Evolutionary conservation across 2,888 invertebrate species (phyloP).

Genomic region (Graphium colonna): DNA sequence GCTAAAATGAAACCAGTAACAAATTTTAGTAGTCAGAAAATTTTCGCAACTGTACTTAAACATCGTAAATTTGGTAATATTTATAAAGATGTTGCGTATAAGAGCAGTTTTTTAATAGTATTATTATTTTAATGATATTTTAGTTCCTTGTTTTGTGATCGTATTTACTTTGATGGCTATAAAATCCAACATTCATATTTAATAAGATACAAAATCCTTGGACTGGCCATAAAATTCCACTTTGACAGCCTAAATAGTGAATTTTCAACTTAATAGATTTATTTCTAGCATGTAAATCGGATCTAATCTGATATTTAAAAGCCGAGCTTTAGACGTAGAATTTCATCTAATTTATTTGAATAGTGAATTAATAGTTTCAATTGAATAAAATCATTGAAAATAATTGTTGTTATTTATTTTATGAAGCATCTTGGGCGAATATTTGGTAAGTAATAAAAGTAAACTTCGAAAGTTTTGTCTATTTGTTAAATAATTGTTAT

Average conservation of each 20-base stretch:
- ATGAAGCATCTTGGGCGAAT: too few species aligned
- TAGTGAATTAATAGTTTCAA: not conserved
- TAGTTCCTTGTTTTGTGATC: slow-evolving; percentile 19
- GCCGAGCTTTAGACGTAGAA: slow-evolving; percentile 6
- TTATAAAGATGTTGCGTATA: not conserved
- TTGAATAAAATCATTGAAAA: too few species aligned
- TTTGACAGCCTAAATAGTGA: slow-evolving; percentile 1
- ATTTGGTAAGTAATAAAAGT: slow-evolving; percentile 10
- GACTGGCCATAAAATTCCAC: too few species aligned
- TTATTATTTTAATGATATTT: slow-evolving; percentile 10
- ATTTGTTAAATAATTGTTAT: too few species aligned
- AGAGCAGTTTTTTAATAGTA: not conserved
- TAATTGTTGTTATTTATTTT: slow-evolving; percentile 5
- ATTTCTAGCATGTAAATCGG: slow-evolving; percentile 6
- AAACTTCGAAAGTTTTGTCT: not conserved
- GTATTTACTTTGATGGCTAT: slow-evolving; percentile 8
- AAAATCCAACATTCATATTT: slow-evolving; percentile 12
- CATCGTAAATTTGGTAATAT: not conserved
- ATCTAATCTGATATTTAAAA: slow-evolving; percentile 16
- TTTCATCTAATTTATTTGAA: slow-evolving; percentile 10
- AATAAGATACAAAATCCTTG: too few species aligned
- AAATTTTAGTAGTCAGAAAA: not conserved
- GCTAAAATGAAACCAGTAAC: not conserved
- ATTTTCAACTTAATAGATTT: slow-evolving; percentile 2
- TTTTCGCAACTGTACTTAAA: not conserved